These are phyloP conservation scores for Crocallis elinguaria DNA, from an alignment of 2,888 invertebrate genomes.

Conservation along the genomic window DNA sequence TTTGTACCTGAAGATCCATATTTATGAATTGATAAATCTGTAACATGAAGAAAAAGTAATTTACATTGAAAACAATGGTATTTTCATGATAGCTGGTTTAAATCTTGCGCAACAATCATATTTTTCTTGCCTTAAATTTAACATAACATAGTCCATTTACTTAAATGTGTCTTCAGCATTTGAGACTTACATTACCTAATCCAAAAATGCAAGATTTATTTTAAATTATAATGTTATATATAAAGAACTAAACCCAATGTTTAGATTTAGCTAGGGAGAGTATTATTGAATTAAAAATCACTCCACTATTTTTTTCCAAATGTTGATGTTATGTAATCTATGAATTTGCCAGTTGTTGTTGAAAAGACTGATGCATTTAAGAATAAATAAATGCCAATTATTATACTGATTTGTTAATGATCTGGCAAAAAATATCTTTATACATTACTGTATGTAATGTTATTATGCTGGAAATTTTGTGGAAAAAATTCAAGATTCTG, in stretches of 20 bases:
- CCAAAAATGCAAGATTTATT: conserved; percentile 20
- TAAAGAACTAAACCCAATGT: conserved; percentile 43
- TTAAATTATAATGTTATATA: conserved; percentile 16
- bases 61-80: no score
- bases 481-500: background rate
- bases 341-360: conserved; percentile 40
- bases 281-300: conserved; percentile 32
- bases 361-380: conserved; percentile 76
- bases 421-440: conserved; percentile 2
- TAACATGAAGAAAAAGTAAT: no score
- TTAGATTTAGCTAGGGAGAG: conserved; percentile 42
- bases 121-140: no score
- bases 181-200: background rate
- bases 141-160: no score
- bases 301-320: conserved; percentile 30
- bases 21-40: no score
- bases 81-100: no score
- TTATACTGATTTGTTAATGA: conserved; percentile 4
- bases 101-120: no score
- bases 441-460: background rate
- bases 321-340: conserved; percentile 36
- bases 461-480: background rate
- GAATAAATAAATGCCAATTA: conserved; percentile 37
- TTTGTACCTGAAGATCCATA: no score
- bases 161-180: no score